Evolutionary conservation across 2,797 vertebrate genomes (phyloP).

Genomic region (Rhynchotus rufescens): DNA sequence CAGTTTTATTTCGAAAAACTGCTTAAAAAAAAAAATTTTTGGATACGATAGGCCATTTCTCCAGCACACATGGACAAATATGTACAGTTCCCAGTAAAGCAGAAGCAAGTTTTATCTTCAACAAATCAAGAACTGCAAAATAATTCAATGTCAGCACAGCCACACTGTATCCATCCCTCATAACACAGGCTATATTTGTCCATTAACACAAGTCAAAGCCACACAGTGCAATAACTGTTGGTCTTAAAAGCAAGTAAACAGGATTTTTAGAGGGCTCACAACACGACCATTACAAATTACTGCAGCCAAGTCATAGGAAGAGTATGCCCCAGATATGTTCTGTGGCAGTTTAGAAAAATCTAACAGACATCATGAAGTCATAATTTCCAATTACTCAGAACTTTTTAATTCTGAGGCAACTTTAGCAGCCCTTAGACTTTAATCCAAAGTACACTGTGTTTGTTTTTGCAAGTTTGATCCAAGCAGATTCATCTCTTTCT

Average conservation of each 20-base stretch:
- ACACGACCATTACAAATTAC: neutral
- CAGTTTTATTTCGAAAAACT: neutral
- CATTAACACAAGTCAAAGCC: neutral
- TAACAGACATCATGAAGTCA: neutral
- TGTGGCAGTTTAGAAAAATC: neutral
- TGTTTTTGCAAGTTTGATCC: neutral
- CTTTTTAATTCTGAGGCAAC: neutral
- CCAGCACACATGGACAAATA: neutral
- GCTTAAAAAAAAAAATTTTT: neutral
- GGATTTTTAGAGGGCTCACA: conserved; percentile 22
- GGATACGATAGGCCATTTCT: neutral
- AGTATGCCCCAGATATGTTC: neutral
- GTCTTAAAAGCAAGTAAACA: conserved; percentile 32
- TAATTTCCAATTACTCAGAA: conserved; percentile 7
- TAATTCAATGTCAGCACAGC: neutral
- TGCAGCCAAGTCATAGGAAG: neutral
- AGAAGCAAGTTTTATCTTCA: neutral
- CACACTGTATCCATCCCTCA: neutral
- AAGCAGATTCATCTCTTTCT: conserved; percentile 5
- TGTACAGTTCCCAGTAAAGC: neutral
- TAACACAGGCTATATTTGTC: neutral
- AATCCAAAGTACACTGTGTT: conserved; percentile 11
- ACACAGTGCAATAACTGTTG: neutral
- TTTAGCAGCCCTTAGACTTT: neutral
- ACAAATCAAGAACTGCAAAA: neutral